Conservation (phyloP, 1,140 invertebrate species). For the Cepaea nemoralis region DNA sequence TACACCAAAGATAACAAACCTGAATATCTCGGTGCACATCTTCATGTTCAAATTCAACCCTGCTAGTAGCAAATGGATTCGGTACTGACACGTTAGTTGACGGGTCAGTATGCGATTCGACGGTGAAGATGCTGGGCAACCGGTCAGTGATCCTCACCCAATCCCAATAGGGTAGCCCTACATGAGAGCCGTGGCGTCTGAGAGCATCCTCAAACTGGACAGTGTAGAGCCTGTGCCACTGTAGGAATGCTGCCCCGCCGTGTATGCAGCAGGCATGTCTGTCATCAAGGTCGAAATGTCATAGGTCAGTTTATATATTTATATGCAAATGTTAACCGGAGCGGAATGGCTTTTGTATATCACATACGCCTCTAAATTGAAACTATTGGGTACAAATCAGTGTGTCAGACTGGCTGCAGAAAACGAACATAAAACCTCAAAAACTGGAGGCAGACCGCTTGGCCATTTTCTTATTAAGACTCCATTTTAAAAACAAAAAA, state of each 20-base stretch:
- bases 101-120: conserved; percentile 21
- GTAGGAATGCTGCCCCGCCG: conserved; percentile 50
- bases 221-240: conserved; percentile 52
- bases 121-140: conserved; percentile 38
- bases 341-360: too few relatives aligned
- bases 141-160: conserved; percentile 22
- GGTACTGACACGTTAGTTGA: neutral
- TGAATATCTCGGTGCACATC: conserved; percentile 1
- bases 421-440: too few relatives aligned
- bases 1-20: too few relatives aligned
- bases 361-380: too few relatives aligned
- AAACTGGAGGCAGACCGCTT: too few relatives aligned
- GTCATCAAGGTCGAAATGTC: neutral
- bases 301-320: too few relatives aligned
- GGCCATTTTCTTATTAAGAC: too few relatives aligned
- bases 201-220: conserved; percentile 53
- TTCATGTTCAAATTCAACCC: conserved; percentile 22
- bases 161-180: conserved; percentile 52
- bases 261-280: conserved; percentile 51
- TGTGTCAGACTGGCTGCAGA: too few relatives aligned
- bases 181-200: conserved; percentile 43
- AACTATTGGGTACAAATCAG: too few relatives aligned
- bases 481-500: too few relatives aligned
- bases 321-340: too few relatives aligned
- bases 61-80: conserved; percentile 39